phyloP scores from a whole-genome alignment of 2,888 invertebrate genomes.

The Eilema caniola region DNA sequence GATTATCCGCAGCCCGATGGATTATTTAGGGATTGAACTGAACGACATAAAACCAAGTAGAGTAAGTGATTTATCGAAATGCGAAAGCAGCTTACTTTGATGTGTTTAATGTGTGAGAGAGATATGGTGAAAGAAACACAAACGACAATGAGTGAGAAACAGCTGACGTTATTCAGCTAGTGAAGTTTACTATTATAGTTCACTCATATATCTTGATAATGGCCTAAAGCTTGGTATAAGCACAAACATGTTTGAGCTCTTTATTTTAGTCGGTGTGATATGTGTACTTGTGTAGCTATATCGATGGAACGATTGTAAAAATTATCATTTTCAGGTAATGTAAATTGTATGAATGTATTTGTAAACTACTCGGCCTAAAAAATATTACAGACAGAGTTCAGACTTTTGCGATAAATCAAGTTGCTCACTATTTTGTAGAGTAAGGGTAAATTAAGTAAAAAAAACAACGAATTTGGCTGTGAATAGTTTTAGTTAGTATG shows the following conservation, averaged over 20 bases:
- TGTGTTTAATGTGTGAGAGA: not conserved
- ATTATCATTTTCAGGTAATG: not conserved
- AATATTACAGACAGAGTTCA: not conserved
- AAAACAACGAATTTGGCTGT: not conserved
- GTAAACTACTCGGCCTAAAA: not conserved
- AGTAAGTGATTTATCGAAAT: not conserved
- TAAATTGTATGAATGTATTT: not conserved
- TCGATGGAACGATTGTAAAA: not conserved
- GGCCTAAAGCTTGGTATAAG: not conserved
- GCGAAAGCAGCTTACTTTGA: not conserved
- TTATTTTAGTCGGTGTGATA: not conserved
- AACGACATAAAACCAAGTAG: not conserved
- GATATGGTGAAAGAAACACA: not conserved
- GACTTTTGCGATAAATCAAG: not conserved
- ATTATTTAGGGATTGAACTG: conserved; percentile 1
- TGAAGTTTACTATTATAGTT: not conserved
- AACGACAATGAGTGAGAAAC: not conserved
- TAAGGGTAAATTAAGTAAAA: not conserved
- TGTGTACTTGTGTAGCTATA: not conserved
- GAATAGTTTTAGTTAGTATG: not conserved
- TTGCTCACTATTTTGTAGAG: not conserved
- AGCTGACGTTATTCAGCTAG: not conserved
- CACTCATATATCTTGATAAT: not conserved
- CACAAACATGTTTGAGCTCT: not conserved
- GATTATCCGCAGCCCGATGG: not conserved